Evolutionary conservation across 2,113 vertebrate species (phyloP).

Genomic region (Platanista minor): DNA sequence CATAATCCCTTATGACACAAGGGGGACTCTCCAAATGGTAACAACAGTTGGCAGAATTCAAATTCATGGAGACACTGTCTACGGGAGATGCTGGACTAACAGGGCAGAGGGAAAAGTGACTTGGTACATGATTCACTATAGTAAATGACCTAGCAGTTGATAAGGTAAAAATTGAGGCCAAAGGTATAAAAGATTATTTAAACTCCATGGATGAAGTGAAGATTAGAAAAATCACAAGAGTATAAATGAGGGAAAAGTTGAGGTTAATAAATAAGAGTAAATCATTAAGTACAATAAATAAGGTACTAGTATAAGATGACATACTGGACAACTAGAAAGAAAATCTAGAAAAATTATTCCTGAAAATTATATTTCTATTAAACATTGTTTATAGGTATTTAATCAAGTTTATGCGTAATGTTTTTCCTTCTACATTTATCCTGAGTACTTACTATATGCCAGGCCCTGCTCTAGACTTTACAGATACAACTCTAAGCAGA

Average conservation of each 20-base stretch:
- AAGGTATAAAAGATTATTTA: background rate
- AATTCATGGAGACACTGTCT: background rate
- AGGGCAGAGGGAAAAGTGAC: background rate
- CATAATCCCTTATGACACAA: background rate
- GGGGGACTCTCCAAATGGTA: background rate
- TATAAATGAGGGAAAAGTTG: background rate
- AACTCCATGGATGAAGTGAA: background rate
- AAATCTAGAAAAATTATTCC: background rate
- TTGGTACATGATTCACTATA: background rate
- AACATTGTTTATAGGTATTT: background rate
- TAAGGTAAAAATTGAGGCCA: background rate
- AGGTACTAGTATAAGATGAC: background rate
- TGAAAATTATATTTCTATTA: background rate
- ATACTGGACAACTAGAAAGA: background rate
- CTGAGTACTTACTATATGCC: background rate
- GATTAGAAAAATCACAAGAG: background rate
- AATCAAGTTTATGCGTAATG: background rate
- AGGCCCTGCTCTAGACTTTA: background rate
- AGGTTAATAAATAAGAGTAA: slow-evolving; percentile 22
- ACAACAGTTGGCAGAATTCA: background rate
- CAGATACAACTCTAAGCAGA: background rate
- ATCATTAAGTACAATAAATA: background rate
- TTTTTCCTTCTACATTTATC: background rate
- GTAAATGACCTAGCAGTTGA: background rate
- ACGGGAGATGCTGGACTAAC: background rate